phyloP scores from a whole-genome alignment of 2,888 invertebrate species.

The Steromphala cineraria region DNA sequence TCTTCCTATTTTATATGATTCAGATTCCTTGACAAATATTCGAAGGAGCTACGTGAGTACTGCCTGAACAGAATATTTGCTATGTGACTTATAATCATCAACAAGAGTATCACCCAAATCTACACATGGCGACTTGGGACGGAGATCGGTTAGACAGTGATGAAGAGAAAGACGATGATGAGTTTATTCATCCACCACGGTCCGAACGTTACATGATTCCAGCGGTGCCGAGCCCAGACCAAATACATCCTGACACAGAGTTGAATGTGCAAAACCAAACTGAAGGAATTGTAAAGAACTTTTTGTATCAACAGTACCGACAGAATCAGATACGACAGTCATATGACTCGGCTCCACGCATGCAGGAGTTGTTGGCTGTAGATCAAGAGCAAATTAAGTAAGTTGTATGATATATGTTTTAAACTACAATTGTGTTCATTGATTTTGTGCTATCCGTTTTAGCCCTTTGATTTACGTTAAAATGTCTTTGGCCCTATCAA shows the following conservation, averaged over 20 bases:
- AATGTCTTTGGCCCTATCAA: too few relatives aligned
- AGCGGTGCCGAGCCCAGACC: constrained; percentile 27
- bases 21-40: too few relatives aligned
- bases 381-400: constrained; percentile 64
- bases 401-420: background rate
- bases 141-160: background rate
- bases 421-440: too few relatives aligned
- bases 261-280: constrained; percentile 70
- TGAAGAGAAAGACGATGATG: background rate
- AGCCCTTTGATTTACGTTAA: too few relatives aligned
- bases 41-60: too few relatives aligned
- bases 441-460: too few relatives aligned
- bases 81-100: too few relatives aligned
- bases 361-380: constrained; percentile 66
- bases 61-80: too few relatives aligned
- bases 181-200: background rate
- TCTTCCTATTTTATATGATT: too few relatives aligned
- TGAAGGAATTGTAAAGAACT: constrained; percentile 70
- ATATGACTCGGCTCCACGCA: constrained; percentile 52
- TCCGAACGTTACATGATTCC: background rate
- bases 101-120: too few relatives aligned
- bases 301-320: constrained; percentile 65
- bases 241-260: constrained; percentile 64
- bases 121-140: constrained; percentile 1
- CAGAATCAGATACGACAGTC: constrained; percentile 49